Evolutionary conservation across 1,140 invertebrate genomes (phyloP).

Genomic region (Babylonia areolata): DNA sequence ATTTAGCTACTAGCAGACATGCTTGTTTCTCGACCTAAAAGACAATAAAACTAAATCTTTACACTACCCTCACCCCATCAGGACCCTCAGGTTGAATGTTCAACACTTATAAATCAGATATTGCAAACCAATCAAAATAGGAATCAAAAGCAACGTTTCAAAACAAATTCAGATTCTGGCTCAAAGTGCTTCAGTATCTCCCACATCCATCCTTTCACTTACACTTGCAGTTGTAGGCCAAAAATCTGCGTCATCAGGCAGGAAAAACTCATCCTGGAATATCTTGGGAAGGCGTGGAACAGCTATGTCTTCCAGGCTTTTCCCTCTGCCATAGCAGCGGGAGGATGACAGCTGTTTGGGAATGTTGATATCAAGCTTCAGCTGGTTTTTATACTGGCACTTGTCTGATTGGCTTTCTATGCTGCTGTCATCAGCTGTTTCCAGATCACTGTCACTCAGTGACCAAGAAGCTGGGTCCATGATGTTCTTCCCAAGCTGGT

Average conservation of each 20-base stretch:
- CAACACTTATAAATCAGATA: too few relatives aligned
- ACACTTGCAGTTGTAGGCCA: not conserved
- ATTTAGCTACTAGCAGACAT: too few relatives aligned
- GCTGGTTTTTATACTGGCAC: not conserved
- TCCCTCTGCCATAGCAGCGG: slow-evolving; percentile 30
- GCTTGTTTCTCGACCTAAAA: too few relatives aligned
- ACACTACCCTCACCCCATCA: too few relatives aligned
- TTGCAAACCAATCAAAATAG: too few relatives aligned
- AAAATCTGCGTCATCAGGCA: not conserved
- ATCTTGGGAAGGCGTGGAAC: slow-evolving; percentile 9
- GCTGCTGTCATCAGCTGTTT: not conserved
- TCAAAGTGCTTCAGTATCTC: too few relatives aligned
- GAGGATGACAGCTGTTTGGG: not conserved
- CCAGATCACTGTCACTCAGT: not conserved
- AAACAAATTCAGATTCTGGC: too few relatives aligned
- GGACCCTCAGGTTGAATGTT: too few relatives aligned
- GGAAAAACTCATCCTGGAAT: not conserved
- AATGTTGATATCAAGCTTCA: not conserved
- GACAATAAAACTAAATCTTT: too few relatives aligned
- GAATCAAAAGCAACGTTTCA: too few relatives aligned
- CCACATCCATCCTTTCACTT: not conserved
- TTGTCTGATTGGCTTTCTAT: not conserved
- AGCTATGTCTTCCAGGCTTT: slow-evolving; percentile 15
- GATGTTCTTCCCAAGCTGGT: not conserved
- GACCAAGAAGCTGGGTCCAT: not conserved